phyloP scores from a whole-genome alignment of 2,797 vertebrate genomes.

The Astyanax mexicanus region DNA sequence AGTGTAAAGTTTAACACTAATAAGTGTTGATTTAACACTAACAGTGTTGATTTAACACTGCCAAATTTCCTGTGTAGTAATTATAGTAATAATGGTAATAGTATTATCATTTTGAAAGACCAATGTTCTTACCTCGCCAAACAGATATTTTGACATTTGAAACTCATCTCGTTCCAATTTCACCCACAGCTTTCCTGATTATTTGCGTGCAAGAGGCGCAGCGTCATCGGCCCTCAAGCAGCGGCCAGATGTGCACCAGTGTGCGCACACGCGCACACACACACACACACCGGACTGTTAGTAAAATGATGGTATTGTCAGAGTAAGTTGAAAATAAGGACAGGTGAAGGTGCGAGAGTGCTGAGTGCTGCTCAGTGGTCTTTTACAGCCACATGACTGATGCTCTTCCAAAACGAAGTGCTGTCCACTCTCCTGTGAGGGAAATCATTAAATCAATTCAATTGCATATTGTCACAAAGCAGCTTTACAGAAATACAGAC shows the following conservation, averaged over 20 bases:
- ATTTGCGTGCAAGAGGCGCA: slow-evolving; percentile 52
- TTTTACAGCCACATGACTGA: neutral
- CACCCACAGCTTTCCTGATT: slow-evolving; percentile 48
- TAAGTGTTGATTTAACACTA: too few relatives aligned
- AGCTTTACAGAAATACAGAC: too few relatives aligned
- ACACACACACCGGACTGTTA: too few relatives aligned
- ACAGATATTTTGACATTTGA: slow-evolving; percentile 43
- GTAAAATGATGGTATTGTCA: too few relatives aligned
- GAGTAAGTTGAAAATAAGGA: neutral
- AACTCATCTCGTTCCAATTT: slow-evolving; percentile 47
- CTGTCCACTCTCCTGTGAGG: too few relatives aligned
- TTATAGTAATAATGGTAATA: neutral
- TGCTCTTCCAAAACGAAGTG: neutral
- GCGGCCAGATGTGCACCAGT: slow-evolving; percentile 39
- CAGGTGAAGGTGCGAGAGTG: too few relatives aligned
- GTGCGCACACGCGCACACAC: neutral
- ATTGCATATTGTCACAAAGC: too few relatives aligned
- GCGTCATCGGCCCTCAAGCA: slow-evolving; percentile 33
- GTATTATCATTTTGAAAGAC: slow-evolving; percentile 5
- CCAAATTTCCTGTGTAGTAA: too few relatives aligned
- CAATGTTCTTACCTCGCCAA: slow-evolving; percentile 24
- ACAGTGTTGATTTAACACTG: too few relatives aligned
- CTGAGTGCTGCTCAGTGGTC: too few relatives aligned
- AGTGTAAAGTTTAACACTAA: too few relatives aligned
- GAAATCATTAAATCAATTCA: too few relatives aligned